phyloP scores from a whole-genome alignment of 2,888 invertebrate species.

The Lacanobia oleracea region DNA sequence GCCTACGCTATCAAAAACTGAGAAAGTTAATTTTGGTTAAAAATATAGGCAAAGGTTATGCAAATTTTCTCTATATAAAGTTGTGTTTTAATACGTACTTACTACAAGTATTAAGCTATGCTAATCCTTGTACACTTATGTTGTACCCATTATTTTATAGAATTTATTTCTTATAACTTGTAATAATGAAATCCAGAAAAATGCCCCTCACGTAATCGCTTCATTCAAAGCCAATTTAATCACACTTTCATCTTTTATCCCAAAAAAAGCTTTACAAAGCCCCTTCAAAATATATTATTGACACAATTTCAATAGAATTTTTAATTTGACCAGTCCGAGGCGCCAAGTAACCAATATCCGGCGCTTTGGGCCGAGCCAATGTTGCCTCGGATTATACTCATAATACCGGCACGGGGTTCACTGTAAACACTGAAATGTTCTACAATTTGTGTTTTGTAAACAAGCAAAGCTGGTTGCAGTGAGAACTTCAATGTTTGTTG shows the following conservation, averaged over 20 bases:
- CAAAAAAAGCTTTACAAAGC: not conserved
- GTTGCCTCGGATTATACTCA: slow-evolving; percentile 70
- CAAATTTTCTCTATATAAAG: not conserved
- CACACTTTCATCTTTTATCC: not conserved
- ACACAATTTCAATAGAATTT: slow-evolving; percentile 34
- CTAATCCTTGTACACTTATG: too few species aligned
- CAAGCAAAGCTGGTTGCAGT: not conserved
- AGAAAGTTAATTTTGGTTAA: not conserved
- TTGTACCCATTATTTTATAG: not conserved
- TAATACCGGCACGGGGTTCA: slow-evolving; percentile 31
- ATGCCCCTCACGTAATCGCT: not conserved
- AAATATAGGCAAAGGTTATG: not conserved
- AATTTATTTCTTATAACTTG: not conserved
- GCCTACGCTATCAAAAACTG: not conserved
- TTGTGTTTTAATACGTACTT: too few species aligned
- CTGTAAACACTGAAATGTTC: slow-evolving; percentile 23
- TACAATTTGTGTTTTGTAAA: slow-evolving; percentile 47
- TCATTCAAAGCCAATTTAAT: not conserved
- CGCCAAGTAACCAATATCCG: slow-evolving; percentile 67
- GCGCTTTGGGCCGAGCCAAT: slow-evolving; percentile 67
- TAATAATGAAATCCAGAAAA: not conserved
- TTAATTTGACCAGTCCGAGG: slow-evolving; percentile 41
- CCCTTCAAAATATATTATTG: slow-evolving; percentile 26
- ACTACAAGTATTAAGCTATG: too few species aligned
- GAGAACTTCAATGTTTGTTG: slow-evolving; percentile 2